A percentile compares a stretch with the other conserved stretches of the same genome.
phyloP scores from a whole-genome alignment of 2,888 invertebrate genomes.

The Leucophenga maculata region DNA sequence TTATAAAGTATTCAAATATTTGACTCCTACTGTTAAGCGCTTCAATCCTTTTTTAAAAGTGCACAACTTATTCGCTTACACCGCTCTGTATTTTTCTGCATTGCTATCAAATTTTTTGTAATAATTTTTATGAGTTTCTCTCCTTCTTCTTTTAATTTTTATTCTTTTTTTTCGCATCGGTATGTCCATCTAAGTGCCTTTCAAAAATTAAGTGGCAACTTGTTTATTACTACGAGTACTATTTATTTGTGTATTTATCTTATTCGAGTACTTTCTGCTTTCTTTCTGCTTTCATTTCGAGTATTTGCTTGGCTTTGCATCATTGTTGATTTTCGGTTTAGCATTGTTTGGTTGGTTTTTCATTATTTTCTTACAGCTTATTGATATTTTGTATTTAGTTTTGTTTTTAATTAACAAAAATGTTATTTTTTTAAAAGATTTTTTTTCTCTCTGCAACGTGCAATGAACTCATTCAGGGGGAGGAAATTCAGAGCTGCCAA shows the following conservation, averaged over 20 bases:
- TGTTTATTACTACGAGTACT: conserved; percentile 53
- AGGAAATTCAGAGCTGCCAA: no score
- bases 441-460: no score
- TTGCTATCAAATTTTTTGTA: no score
- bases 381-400: conserved; percentile 45
- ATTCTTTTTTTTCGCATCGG: conserved; percentile 27
- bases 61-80: no score
- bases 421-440: no score
- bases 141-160: no score
- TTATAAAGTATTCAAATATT: no score
- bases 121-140: conserved; percentile 40
- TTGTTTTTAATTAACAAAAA: conserved; percentile 62
- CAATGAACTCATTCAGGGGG: no score
- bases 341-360: background rate
- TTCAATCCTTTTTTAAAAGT: no score
- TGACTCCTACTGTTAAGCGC: no score
- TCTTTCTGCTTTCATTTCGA: background rate
- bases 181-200: conserved; percentile 43
- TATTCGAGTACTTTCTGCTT: conserved; percentile 24
- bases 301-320: conserved; percentile 12
- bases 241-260: conserved; percentile 50
- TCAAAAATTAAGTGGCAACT: conserved; percentile 62
- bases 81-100: no score
- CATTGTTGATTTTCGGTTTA: background rate
- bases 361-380: conserved; percentile 12